Conservation (phyloP, 2,113 vertebrate species). For the Oxyruncus cristatus region DNA sequence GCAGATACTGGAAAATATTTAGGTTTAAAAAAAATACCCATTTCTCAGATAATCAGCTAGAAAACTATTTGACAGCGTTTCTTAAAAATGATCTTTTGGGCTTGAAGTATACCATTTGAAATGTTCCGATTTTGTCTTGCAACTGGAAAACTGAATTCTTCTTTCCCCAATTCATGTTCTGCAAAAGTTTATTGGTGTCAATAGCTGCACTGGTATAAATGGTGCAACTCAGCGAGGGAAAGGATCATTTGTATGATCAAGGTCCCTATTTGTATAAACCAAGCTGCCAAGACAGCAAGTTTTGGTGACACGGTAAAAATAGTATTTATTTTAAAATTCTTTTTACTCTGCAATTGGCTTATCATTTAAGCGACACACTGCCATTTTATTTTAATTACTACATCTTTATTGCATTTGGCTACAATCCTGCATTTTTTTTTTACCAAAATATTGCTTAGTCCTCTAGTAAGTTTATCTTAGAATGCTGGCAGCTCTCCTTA, state of each 20-base stretch:
- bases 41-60: not conserved
- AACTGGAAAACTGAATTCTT: not conserved
- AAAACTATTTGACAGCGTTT: not conserved
- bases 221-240: not conserved
- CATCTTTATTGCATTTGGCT: not conserved
- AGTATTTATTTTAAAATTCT: not conserved
- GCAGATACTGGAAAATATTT: not conserved
- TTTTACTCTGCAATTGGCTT: not conserved
- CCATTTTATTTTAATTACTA: not conserved
- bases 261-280: not conserved
- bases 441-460: not conserved
- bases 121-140: not conserved
- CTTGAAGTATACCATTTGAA: not conserved
- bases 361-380: not conserved
- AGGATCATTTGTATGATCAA: not conserved
- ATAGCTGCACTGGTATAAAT: not conserved
- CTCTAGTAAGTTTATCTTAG: not conserved
- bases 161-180: not conserved
- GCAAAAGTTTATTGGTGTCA: not conserved
- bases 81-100: not conserved
- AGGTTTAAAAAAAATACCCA: not conserved
- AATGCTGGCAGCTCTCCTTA: not conserved
- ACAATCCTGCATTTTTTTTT: not conserved
- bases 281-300: not conserved
- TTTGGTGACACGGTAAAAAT: not conserved